These are phyloP conservation scores for Pentalonia nigronervosa DNA, from an alignment of 1,140 invertebrate genomes.

Conservation along the genomic window DNA sequence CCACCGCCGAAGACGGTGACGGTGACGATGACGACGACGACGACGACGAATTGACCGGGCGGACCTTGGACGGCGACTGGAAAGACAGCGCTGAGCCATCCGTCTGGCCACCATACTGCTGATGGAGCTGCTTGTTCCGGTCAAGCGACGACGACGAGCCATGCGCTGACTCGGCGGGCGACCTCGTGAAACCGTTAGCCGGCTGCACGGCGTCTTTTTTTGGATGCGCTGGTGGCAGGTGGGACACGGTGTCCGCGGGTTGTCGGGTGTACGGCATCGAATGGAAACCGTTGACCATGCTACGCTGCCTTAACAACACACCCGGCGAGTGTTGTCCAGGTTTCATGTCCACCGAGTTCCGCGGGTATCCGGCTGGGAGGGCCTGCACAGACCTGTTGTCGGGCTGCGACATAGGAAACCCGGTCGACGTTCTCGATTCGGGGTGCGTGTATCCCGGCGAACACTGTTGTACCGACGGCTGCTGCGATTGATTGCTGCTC, in stretches of 20 bases:
- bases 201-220: constrained; percentile 26
- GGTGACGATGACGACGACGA: neutral
- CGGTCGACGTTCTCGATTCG: neutral
- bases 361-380: neutral
- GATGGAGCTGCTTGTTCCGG: constrained; percentile 43
- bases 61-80: neutral
- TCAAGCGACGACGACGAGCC: neutral
- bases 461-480: neutral
- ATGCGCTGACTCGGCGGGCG: neutral
- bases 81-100: neutral
- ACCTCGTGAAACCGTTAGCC: neutral
- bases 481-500: neutral
- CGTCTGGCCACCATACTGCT: neutral
- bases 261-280: constrained; percentile 40
- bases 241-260: constrained; percentile 4
- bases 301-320: constrained; percentile 19
- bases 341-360: neutral
- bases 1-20: no score
- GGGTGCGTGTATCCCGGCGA: neutral
- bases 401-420: neutral
- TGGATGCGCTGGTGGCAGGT: constrained; percentile 28
- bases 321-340: neutral
- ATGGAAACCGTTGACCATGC: constrained; percentile 52
- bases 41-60: neutral
- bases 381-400: neutral